Conservation (phyloP, 2,113 vertebrate species). For the Melanerpes formicivorus region DNA sequence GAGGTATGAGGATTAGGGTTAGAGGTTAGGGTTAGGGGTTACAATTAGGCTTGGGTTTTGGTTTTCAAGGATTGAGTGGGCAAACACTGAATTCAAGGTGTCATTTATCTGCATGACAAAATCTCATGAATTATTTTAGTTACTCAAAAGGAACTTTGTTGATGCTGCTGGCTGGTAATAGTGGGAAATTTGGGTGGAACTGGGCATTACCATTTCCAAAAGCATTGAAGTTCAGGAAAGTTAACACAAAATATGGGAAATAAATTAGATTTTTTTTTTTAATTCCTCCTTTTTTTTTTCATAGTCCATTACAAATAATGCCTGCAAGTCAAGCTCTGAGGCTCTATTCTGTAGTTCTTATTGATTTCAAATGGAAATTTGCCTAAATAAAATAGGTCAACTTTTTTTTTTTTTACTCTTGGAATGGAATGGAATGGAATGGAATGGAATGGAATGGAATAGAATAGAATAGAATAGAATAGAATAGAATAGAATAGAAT, state of each 20-base stretch:
- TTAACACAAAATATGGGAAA: slow-evolving; percentile 11
- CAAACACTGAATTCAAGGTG: rapidly evolving
- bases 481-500: too few species aligned
- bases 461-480: too few species aligned
- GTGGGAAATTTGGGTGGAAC: neutral
- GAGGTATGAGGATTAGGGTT: too few species aligned
- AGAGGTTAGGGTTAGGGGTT: too few species aligned
- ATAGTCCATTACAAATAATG: slow-evolving; percentile 12
- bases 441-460: too few species aligned
- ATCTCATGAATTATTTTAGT: neutral
- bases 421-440: neutral
- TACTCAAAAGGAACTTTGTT: neutral
- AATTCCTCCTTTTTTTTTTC: neutral
- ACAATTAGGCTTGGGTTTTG: neutral
- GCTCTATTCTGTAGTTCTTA: neutral
- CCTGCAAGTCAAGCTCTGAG: neutral
- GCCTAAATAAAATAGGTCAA: neutral
- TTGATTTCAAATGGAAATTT: slow-evolving; percentile 29
- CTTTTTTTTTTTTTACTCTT: slow-evolving; percentile 6
- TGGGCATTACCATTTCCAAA: neutral
- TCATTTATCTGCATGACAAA: neutral
- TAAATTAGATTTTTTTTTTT: too few species aligned
- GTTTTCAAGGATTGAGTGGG: neutral
- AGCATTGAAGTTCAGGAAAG: neutral
- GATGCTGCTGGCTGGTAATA: neutral